A percentile compares a stretch with the other conserved stretches of the same genome.
These are phyloP conservation scores for Acheta domesticus DNA, from an alignment of 2,888 invertebrate genomes.

Conservation along the genomic window DNA sequence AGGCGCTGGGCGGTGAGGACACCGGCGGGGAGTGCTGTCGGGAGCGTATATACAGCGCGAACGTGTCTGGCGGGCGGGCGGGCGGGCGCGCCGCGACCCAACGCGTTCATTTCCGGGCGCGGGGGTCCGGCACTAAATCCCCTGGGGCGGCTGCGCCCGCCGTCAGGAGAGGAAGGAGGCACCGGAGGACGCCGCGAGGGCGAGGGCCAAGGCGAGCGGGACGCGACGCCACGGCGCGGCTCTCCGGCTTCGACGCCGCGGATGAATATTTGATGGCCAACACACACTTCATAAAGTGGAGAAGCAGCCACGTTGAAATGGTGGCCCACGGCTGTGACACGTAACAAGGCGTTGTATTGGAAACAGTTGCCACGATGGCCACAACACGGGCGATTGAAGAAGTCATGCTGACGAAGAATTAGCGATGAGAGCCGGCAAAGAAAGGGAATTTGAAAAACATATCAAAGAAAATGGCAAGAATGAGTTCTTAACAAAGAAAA, in stretches of 20 bases:
- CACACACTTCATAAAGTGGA: neutral
- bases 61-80: neutral
- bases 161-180: neutral
- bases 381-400: too few relatives aligned
- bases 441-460: too few relatives aligned
- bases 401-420: too few relatives aligned
- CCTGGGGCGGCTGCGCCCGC: neutral
- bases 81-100: neutral
- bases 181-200: neutral
- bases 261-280: neutral
- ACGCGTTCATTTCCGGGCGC: neutral
- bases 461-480: too few relatives aligned
- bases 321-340: too few relatives aligned
- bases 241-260: neutral
- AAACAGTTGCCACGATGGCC: too few relatives aligned
- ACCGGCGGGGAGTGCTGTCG: neutral
- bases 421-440: too few relatives aligned
- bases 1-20: too few relatives aligned
- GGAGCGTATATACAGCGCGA: neutral
- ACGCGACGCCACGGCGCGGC: neutral
- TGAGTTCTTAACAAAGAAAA: too few relatives aligned
- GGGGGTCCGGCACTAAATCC: neutral
- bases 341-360: too few relatives aligned
- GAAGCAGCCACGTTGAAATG: neutral
- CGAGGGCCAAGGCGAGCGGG: neutral